A percentile compares a stretch with the other conserved stretches of the same genome.
These are phyloP conservation scores for Pherbina coryleti DNA, from an alignment of 2,888 invertebrate genomes.

Conservation along the genomic window DNA sequence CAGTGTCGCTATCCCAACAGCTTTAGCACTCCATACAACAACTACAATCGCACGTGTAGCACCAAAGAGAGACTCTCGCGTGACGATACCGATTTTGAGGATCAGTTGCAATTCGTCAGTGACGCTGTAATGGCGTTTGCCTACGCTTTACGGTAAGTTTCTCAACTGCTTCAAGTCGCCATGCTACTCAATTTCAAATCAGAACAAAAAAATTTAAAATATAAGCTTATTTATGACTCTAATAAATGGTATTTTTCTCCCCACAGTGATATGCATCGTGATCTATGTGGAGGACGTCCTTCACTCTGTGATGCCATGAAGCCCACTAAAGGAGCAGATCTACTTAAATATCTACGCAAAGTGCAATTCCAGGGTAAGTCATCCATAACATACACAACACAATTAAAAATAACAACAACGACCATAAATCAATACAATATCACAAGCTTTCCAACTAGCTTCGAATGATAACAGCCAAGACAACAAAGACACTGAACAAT, in stretches of 20 bases:
- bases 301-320: conserved; percentile 91
- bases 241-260: neutral
- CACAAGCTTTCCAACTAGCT: too few relatives aligned
- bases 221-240: too few relatives aligned
- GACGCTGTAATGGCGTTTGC: conserved; percentile 97
- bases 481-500: too few relatives aligned
- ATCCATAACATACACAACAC: neutral
- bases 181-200: neutral
- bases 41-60: conserved; percentile 80
- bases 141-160: conserved; percentile 81
- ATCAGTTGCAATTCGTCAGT: conserved; percentile 95
- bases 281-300: conserved; percentile 80
- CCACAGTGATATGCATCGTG: conserved; percentile 85
- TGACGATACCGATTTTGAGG: conserved; percentile 88
- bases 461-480: too few relatives aligned
- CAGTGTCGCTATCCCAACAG: conserved; percentile 88
- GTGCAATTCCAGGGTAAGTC: conserved; percentile 88
- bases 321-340: conserved; percentile 88
- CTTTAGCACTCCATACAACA: conserved; percentile 85
- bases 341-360: conserved; percentile 85
- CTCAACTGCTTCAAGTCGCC: conserved; percentile 33
- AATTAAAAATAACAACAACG: neutral
- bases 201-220: too few relatives aligned
- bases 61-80: conserved; percentile 81
- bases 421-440: neutral